phyloP scores from a whole-genome alignment of 1,140 invertebrate genomes.

The Calycopis cecrops region DNA sequence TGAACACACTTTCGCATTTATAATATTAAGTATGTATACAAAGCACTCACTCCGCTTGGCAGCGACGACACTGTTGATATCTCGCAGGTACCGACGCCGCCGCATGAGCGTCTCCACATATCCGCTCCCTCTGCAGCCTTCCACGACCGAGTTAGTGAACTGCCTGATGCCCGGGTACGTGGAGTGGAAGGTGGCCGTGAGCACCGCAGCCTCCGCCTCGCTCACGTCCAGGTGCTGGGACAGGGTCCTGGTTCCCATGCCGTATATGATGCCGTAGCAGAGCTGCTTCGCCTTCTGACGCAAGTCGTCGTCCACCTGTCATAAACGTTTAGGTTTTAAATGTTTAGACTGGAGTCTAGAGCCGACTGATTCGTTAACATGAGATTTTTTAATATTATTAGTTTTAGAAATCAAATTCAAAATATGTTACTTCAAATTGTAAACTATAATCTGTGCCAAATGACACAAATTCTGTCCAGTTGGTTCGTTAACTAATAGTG shows the following conservation, averaged over 20 bases:
- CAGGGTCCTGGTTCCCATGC: slow-evolving; percentile 94
- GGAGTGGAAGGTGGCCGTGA: slow-evolving; percentile 89
- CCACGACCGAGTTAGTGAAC: slow-evolving; percentile 81
- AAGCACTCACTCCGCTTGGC: slow-evolving; percentile 70
- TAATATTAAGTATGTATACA: too few species aligned
- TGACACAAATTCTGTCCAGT: too few species aligned
- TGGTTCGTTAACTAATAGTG: too few species aligned
- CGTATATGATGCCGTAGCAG: slow-evolving; percentile 98
- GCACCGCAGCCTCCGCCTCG: slow-evolving; percentile 86
- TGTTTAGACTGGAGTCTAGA: too few species aligned
- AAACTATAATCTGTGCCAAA: too few species aligned
- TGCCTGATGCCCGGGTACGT: slow-evolving; percentile 85
- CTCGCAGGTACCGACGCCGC: slow-evolving; percentile 85
- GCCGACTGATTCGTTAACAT: too few species aligned
- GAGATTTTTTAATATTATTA: too few species aligned
- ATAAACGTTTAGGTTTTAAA: too few species aligned
- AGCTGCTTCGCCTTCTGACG: slow-evolving; percentile 94
- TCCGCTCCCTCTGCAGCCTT: slow-evolving; percentile 82
- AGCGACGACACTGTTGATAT: slow-evolving; percentile 81
- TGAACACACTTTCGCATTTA: not conserved
- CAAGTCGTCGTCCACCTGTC: slow-evolving; percentile 82
- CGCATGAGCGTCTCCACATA: slow-evolving; percentile 90
- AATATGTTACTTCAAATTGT: too few species aligned
- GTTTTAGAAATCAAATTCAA: too few species aligned
- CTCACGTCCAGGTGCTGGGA: slow-evolving; percentile 87